Percentiles rank a stretch among this genome's conserved stretches.
Conservation (phyloP, 2,888 invertebrate species). For the Hetaerina titia region DNA sequence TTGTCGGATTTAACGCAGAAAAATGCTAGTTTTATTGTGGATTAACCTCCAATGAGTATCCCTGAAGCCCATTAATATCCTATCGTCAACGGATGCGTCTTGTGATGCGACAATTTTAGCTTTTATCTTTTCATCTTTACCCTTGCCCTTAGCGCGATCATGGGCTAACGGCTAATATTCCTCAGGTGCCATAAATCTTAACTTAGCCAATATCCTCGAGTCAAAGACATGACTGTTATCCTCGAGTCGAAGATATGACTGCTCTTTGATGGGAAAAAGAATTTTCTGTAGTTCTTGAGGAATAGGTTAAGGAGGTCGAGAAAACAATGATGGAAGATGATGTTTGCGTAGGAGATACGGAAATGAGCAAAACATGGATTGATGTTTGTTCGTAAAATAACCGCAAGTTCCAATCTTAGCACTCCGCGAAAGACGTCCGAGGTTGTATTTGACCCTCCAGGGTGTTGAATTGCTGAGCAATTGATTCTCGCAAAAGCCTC, state of each 20-base stretch:
- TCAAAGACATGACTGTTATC: not conserved
- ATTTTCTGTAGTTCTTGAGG: not conserved
- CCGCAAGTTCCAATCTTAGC: not conserved
- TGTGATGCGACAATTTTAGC: not conserved
- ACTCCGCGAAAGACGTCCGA: constrained; percentile 3
- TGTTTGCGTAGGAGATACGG: not conserved
- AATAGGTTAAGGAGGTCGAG: not conserved
- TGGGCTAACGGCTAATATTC: not conserved
- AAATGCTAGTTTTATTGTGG: no score
- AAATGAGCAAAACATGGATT: not conserved
- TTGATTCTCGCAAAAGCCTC: not conserved
- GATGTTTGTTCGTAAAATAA: not conserved
- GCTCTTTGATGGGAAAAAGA: not conserved
- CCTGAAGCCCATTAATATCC: no score
- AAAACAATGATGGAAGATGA: not conserved
- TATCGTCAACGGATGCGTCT: not conserved
- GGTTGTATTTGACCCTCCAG: not conserved
- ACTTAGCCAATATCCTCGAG: not conserved
- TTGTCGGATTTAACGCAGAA: no score
- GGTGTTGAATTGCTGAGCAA: not conserved
- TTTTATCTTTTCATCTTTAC: not conserved
- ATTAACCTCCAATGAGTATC: no score
- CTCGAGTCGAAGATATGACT: not conserved
- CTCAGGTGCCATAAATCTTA: not conserved
- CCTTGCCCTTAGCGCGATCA: not conserved